Evolutionary conservation across 2,888 invertebrate genomes (phyloP).

Genomic region (Cataglyphis altisquamis): DNA sequence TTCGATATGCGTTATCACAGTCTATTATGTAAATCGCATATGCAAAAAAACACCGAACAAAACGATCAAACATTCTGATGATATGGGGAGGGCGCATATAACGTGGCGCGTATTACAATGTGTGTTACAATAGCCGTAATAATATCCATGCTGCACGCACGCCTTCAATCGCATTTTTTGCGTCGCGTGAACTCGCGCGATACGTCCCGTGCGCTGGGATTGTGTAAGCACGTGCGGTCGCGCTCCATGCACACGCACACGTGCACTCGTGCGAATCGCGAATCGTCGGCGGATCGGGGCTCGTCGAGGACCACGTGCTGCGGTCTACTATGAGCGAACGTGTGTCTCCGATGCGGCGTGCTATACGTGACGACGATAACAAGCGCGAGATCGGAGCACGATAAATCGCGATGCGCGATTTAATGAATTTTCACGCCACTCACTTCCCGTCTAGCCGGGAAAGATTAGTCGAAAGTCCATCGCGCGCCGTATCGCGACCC

Average conservation of each 20-base stretch:
- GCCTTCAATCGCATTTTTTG: constrained; percentile 12
- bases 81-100: not conserved
- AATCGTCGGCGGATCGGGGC: constrained; percentile 37
- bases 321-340: constrained; percentile 49
- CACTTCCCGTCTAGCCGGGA: not conserved
- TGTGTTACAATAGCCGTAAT: not conserved
- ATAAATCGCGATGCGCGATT: constrained; percentile 24
- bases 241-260: constrained; percentile 50
- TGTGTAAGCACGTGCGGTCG: not conserved
- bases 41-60: not conserved
- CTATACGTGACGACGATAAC: not conserved
- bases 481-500: constrained; percentile 42
- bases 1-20: constrained; percentile 18
- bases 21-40: constrained; percentile 14
- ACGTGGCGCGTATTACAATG: constrained; percentile 13
- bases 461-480: constrained; percentile 57
- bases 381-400: not conserved
- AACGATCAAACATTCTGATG: not conserved
- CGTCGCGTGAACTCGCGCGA: constrained; percentile 12
- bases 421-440: not conserved
- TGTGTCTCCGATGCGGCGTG: constrained; percentile 23
- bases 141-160: constrained; percentile 22
- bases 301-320: constrained; percentile 63
- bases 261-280: constrained; percentile 23
- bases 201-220: constrained; percentile 22